Evolutionary conservation across 2,113 vertebrate genomes (phyloP).

Genomic region (Mormoops blainvillei): DNA sequence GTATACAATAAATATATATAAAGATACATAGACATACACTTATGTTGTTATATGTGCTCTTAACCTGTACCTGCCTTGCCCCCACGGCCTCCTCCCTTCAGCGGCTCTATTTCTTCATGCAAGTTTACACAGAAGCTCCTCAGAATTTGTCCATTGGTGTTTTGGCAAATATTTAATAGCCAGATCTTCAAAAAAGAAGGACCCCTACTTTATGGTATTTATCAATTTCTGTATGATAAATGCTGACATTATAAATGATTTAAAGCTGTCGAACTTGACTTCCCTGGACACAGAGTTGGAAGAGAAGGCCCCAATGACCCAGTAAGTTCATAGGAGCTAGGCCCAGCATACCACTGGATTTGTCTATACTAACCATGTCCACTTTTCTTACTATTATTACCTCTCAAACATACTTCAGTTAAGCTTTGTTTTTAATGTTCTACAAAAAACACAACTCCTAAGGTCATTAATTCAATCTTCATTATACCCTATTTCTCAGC

Average conservation of each 20-base stretch:
- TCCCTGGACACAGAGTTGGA: background rate
- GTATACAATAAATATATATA: background rate
- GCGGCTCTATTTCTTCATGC: background rate
- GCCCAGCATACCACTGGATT: background rate
- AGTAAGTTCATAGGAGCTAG: background rate
- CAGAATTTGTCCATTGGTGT: background rate
- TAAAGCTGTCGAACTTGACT: background rate
- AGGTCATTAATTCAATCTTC: background rate
- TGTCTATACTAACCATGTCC: background rate
- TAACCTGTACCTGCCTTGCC: background rate
- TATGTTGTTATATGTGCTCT: background rate
- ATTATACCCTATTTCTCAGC: background rate
- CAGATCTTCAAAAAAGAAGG: background rate
- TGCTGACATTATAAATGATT: background rate
- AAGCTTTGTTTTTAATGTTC: background rate
- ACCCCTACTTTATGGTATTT: background rate
- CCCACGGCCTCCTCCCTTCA: background rate
- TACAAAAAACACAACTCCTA: background rate
- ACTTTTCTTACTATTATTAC: background rate
- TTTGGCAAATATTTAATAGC: background rate
- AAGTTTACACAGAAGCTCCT: background rate
- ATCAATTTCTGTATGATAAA: background rate
- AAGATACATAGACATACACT: background rate
- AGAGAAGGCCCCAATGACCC: background rate
- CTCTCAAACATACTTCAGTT: background rate